phyloP scores from a whole-genome alignment of 1,140 invertebrate genomes.

The Anagrus nilaparvatae region DNA sequence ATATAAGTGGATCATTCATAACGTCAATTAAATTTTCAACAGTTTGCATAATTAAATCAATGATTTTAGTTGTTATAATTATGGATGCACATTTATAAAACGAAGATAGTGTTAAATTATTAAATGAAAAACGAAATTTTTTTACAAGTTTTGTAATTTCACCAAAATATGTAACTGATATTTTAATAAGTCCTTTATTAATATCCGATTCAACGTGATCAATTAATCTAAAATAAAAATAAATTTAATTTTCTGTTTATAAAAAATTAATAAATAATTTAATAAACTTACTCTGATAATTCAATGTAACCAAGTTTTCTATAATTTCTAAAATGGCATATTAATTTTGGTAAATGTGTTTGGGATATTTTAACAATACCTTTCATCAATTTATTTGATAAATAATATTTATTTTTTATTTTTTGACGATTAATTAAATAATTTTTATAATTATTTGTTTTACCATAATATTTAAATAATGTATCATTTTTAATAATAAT shows the following conservation, averaged over 20 bases:
- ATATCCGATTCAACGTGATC: conserved; percentile 27
- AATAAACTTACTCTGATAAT: conserved; percentile 22
- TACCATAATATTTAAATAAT: conserved; percentile 45
- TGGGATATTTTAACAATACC: conserved; percentile 47
- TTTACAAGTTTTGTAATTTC: no score
- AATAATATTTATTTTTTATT: conserved; percentile 43
- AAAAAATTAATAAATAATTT: conserved; percentile 3
- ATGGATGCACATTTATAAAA: conserved; percentile 34
- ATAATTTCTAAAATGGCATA: conserved; percentile 47
- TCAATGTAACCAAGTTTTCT: conserved; percentile 26
- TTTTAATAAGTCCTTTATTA: conserved; percentile 30
- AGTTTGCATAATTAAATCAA: conserved; percentile 40
- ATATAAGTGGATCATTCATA: conserved; percentile 29
- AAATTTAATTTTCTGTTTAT: neutral
- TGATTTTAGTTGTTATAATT: conserved; percentile 46
- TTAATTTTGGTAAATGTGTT: conserved; percentile 41
- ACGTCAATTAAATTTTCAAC: conserved; percentile 42
- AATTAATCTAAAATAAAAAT: conserved; percentile 1
- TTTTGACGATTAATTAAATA: conserved; percentile 47
- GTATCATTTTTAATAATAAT: conserved; percentile 33
- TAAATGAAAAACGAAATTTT: no score
- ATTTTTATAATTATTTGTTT: conserved; percentile 46
- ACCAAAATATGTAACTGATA: conserved; percentile 36
- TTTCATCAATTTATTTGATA: conserved; percentile 53
- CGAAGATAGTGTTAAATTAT: no score